Conservation (phyloP, 2,888 invertebrate species). For the Trissonchulus sp. region DNA sequence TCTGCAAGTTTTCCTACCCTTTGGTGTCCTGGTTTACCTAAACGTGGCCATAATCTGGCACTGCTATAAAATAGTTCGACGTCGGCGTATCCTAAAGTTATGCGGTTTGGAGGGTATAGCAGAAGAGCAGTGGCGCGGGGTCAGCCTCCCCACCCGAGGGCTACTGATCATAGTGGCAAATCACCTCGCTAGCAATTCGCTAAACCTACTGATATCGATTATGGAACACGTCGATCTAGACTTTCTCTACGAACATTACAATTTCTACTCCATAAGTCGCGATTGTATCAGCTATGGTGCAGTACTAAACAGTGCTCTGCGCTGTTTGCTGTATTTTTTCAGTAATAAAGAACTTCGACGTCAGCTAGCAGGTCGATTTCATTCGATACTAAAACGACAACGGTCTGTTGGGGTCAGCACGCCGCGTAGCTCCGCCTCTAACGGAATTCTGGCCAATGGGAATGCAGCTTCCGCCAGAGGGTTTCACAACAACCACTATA, state of each 20-base stretch:
- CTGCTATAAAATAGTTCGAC: constrained; percentile 9
- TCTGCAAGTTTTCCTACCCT: constrained; percentile 16
- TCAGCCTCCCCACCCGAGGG: constrained; percentile 3
- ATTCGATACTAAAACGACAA: no score
- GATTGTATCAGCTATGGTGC: constrained; percentile 3
- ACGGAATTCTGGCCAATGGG: no score
- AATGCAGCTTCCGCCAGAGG: no score
- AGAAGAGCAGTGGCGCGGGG: not conserved
- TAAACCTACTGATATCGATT: constrained; percentile 10
- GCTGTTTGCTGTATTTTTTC: constrained; percentile 11
- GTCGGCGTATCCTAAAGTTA: not conserved
- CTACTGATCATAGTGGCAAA: constrained; percentile 14
- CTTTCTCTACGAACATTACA: not conserved
- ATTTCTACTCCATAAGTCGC: constrained; percentile 10
- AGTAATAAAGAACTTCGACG: not conserved
- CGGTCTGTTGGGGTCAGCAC: no score
- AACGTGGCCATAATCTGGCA: constrained; percentile 12
- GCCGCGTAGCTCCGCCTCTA: no score
- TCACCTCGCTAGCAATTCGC: constrained; percentile 15
- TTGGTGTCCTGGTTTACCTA: not conserved
- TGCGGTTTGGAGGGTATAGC: not conserved
- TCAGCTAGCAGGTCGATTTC: no score
- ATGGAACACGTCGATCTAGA: constrained; percentile 23
- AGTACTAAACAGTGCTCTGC: constrained; percentile 23
- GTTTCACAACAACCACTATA: no score